Base-by-base conservation (phyloP, 2,113 vertebrate genomes). In the Setophaga kirtlandii region DNA sequence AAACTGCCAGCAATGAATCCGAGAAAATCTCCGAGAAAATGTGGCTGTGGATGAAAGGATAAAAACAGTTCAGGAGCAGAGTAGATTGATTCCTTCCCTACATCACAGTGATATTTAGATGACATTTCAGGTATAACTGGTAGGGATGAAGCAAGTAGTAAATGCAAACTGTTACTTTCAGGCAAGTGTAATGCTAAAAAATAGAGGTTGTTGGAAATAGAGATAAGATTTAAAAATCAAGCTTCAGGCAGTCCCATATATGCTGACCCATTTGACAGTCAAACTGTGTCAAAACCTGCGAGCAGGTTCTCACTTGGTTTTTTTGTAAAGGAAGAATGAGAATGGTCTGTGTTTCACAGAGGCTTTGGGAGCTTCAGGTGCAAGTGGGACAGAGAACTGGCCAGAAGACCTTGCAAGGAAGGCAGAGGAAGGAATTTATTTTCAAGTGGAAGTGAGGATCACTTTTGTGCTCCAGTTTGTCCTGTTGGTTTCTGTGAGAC, bases 71-170 rank as follows among this genome's bases (percentile, higher is more conserved):
- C 63, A 88, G 76, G 41, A 83, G 31, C 44, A 71, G 75, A 85
- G 79, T 19, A 63, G 79, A 53, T 52, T 41, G 64, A 76, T 74
- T 93, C 83, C 79, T 80, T 71, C 55, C 68, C 67, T 37, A 37
- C 71, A 56, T 69, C 47, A 17, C 3, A 16, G 76, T 68, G 79
- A 83, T 92, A 97, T 95, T 95, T 94, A 95, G 79, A 89, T 92
- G 93, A 87, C 94, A 93, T 96, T 97, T 96, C 88, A 94, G 94
- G 93, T 95, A 41, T 70, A 91, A 94, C 91, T 88, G 75, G 84
- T 58, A 75, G 64, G 52, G 87, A 88, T 67, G 87, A 93, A 91
- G 79, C 75, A 91, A 88, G 92, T 7, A 83, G 88, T 75, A 88
- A 96, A 96, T 71, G 83, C 83, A 94, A 96, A 96, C 96, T 56